phyloP scores from a whole-genome alignment of 2,113 vertebrate species.

The Nymphicus hollandicus region DNA sequence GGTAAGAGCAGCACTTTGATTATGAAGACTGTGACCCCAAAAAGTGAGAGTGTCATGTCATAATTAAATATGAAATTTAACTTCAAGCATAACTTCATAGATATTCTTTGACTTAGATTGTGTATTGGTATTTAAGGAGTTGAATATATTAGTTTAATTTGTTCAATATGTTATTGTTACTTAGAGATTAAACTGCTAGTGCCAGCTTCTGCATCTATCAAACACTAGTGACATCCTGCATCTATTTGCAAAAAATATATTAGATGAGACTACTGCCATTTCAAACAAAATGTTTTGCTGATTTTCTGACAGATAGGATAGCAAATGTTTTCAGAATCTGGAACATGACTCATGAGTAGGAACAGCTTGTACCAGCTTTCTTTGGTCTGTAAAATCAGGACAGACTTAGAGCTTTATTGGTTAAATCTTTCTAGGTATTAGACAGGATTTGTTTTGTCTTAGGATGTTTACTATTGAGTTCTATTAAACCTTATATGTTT shows the following conservation, averaged over 20 bases:
- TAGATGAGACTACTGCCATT: conserved; percentile 14
- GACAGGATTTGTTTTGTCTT: background rate
- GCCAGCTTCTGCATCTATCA: conserved; percentile 20
- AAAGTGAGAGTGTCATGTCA: background rate
- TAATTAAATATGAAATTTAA: background rate
- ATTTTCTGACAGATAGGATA: conserved; percentile 42
- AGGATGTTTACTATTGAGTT: conserved; percentile 6
- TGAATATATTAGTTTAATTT: background rate
- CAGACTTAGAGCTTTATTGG: background rate
- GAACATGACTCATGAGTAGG: conserved; percentile 44
- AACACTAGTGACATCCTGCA: background rate
- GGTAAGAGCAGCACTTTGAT: conserved; percentile 70
- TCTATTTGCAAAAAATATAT: background rate
- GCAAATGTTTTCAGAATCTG: conserved; percentile 50
- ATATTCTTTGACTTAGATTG: background rate
- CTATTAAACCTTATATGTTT: background rate
- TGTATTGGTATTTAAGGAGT: background rate
- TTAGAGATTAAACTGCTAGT: background rate
- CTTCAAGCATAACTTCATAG: background rate
- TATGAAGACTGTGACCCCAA: background rate
- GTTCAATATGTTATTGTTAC: background rate
- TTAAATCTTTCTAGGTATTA: conserved; percentile 8
- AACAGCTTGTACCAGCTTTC: conserved; percentile 28
- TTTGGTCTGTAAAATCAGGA: conserved; percentile 2
- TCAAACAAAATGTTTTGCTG: conserved; percentile 41